Percentiles rank a stretch among this genome's conserved stretches.
Evolutionary conservation across 2,888 invertebrate genomes (phyloP).

Genomic region (Penaeus monodon): DNA sequence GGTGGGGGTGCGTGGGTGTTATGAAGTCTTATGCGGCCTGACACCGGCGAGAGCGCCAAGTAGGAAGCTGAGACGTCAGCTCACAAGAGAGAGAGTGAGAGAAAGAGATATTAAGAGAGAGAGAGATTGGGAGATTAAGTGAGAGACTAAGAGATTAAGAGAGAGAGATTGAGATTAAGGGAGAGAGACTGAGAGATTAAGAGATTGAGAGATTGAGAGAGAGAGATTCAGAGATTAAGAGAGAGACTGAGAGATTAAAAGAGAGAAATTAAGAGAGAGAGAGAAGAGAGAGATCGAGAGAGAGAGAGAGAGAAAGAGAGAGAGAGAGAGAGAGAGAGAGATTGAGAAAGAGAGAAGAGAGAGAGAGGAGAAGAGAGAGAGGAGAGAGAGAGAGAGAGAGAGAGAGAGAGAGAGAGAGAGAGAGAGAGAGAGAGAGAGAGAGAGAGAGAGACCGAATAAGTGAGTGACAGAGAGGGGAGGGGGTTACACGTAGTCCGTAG

Average conservation of each 20-base stretch:
- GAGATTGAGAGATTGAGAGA: too few species aligned
- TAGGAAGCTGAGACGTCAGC: too few species aligned
- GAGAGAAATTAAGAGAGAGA: not conserved
- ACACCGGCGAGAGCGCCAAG: too few species aligned
- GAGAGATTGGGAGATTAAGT: not conserved
- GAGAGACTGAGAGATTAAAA: not conserved
- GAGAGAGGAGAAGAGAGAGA: conserved; percentile 11
- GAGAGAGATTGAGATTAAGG: too few species aligned
- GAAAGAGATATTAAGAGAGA: too few species aligned
- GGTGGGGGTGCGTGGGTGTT: too few species aligned
- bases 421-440: not conserved
- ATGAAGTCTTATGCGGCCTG: too few species aligned
- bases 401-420: too few species aligned
- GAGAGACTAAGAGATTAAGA: not conserved
- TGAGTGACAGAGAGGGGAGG: not conserved
- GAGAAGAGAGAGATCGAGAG: not conserved
- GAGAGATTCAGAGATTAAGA: not conserved
- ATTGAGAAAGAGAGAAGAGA: not conserved
- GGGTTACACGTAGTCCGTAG: not conserved
- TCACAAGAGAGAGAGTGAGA: too few species aligned
- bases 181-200: not conserved
- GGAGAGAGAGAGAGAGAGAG: not conserved
- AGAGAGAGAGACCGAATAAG: not conserved
- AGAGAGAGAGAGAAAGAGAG: not conserved
- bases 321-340: conserved; percentile 3